These are phyloP conservation scores for Parnassius apollo DNA, from an alignment of 2,888 invertebrate species.

Conservation along the genomic window DNA sequence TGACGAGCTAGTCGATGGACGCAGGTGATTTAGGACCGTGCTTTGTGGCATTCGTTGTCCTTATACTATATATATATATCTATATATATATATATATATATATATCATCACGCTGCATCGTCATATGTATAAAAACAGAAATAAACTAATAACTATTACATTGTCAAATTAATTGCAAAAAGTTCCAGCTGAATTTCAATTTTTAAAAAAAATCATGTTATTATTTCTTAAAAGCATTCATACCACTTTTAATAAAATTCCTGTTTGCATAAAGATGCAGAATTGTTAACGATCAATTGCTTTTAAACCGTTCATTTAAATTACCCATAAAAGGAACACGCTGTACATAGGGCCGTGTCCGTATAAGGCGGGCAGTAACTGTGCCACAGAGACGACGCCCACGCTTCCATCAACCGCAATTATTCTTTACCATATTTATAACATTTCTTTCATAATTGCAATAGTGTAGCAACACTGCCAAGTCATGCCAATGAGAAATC, in stretches of 20 bases:
- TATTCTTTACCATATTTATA: constrained; percentile 5
- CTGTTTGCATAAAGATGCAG: constrained; percentile 6
- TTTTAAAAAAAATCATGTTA: no score
- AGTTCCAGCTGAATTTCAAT: no score
- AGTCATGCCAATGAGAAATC: no score
- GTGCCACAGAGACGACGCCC: constrained; percentile 32
- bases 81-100: no score
- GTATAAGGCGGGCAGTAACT: constrained; percentile 37
- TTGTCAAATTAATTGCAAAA: no score
- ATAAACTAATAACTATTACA: no score
- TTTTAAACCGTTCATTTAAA: constrained; percentile 21
- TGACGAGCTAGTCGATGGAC: no score
- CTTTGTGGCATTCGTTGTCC: no score
- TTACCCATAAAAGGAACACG: constrained; percentile 24
- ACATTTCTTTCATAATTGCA: not conserved
- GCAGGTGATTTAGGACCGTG: no score
- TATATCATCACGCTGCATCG: no score
- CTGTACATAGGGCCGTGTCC: constrained; percentile 33
- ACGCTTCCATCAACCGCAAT: constrained; percentile 30
- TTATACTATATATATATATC: no score
- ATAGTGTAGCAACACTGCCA: not conserved
- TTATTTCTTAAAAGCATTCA: not conserved
- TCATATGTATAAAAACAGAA: no score
- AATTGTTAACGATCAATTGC: constrained; percentile 11
- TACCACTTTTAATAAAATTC: constrained; percentile 9